Evolutionary conservation across 2,797 vertebrate genomes (phyloP).

Genomic region (Orientallactaga sibirica): DNA sequence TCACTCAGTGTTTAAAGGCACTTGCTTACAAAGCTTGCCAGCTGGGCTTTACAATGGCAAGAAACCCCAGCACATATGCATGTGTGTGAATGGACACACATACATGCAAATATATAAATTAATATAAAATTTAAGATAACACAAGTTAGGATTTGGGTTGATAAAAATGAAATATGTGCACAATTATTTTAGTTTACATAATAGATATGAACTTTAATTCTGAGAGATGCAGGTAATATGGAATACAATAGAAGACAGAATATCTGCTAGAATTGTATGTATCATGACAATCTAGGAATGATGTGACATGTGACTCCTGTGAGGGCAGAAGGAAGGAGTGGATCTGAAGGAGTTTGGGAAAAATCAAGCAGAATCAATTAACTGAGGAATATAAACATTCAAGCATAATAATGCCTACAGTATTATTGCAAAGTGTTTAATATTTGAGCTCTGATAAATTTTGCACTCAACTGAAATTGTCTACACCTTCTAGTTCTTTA

Average conservation of each 20-base stretch:
- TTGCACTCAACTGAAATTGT: background rate
- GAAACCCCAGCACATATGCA: too few species aligned
- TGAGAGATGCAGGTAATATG: background rate
- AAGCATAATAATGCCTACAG: conserved; percentile 41
- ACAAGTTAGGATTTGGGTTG: background rate
- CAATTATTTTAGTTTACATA: conserved; percentile 6
- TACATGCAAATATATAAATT: too few species aligned
- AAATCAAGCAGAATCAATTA: conserved; percentile 61
- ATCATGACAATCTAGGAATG: background rate
- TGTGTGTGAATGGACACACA: too few species aligned
- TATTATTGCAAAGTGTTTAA: conserved; percentile 55
- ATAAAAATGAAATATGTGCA: conserved; percentile 41
- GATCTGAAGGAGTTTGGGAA: conserved; percentile 25
- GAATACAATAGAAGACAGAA: conserved; percentile 38
- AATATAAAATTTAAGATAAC: too few species aligned
- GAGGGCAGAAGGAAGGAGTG: conserved; percentile 9
- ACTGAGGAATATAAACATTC: conserved; percentile 50
- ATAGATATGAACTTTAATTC: conserved; percentile 29
- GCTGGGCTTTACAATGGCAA: too few species aligned
- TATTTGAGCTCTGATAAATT: conserved; percentile 63
- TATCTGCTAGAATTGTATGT: background rate
- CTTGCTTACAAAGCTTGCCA: too few species aligned
- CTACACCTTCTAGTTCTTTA: conserved; percentile 33
- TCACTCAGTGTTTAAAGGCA: too few species aligned
- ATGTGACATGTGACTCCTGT: background rate